Evolutionary conservation across 2,113 vertebrate species (phyloP).

Genomic region (Fukomys damarensis): DNA sequence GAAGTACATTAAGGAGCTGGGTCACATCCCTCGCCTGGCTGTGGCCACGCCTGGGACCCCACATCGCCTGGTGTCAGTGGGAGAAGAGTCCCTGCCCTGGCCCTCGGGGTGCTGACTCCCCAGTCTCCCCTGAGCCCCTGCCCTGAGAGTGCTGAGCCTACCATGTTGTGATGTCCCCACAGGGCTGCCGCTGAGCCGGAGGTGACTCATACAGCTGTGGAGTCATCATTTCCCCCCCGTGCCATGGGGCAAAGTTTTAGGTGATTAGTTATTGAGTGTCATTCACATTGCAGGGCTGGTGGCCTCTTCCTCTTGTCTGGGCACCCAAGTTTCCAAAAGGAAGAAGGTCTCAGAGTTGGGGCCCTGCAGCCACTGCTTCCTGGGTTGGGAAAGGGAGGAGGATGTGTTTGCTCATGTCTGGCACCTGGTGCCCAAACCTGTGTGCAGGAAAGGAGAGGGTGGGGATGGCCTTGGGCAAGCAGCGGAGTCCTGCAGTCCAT

Average conservation of each 20-base stretch:
- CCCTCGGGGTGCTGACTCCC: background rate
- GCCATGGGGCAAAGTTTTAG: background rate
- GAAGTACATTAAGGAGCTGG: background rate
- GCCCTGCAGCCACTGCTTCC: background rate
- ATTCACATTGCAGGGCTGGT: background rate
- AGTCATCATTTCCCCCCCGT: constrained; percentile 16
- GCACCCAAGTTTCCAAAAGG: background rate
- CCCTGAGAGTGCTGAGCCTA: background rate
- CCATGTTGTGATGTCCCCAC: background rate
- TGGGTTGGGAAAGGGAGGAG: background rate
- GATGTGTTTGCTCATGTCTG: background rate
- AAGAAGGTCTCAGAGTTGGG: background rate
- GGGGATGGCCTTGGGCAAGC: rapidly evolving
- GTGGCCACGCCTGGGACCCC: background rate
- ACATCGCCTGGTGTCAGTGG: background rate
- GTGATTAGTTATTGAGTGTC: background rate
- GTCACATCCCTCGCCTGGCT: background rate
- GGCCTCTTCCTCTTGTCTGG: background rate
- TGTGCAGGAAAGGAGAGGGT: background rate
- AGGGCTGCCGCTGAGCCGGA: background rate
- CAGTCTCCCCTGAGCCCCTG: background rate
- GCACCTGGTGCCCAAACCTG: background rate
- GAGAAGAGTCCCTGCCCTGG: background rate
- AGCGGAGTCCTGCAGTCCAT: background rate
- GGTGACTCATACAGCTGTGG: constrained; percentile 10